A percentile compares a stretch with the other conserved stretches of the same genome.
Conservation (phyloP, 2,888 invertebrate species). For the Gasteruption jaculator region DNA sequence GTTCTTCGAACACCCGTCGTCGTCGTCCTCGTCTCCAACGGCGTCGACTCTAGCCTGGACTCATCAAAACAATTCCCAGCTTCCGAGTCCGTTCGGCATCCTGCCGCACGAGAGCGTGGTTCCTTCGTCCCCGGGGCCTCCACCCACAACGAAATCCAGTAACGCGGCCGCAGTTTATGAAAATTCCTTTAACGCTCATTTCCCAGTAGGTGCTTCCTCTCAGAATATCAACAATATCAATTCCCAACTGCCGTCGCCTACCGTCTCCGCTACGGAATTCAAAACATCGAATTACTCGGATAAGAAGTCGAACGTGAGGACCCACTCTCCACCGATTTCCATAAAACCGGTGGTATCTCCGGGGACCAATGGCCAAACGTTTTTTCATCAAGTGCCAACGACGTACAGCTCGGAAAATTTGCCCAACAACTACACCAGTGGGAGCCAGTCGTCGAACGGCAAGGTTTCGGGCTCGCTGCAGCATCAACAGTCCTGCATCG, state of each 20-base stretch:
- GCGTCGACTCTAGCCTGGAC: constrained; percentile 62
- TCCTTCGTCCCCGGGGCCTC: constrained; percentile 60
- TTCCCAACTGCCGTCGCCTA: constrained; percentile 59
- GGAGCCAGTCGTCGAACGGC: constrained; percentile 31
- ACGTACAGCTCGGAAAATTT: constrained; percentile 56
- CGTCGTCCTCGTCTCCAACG: constrained; percentile 53
- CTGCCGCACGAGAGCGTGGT: constrained; percentile 75
- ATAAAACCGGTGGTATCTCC: constrained; percentile 54
- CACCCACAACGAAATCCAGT: constrained; percentile 57
- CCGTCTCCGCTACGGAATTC: constrained; percentile 40
- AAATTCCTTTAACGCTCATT: constrained; percentile 66
- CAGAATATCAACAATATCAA: constrained; percentile 65
- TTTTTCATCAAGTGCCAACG: constrained; percentile 64
- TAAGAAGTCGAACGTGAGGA: constrained; percentile 53
- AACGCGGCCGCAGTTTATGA: constrained; percentile 63
- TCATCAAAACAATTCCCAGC: constrained; percentile 64
- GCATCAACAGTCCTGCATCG: constrained; percentile 70
- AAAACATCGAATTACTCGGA: constrained; percentile 36
- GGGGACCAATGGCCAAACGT: constrained; percentile 55
- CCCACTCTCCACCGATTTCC: constrained; percentile 53
- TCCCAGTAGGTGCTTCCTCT: constrained; percentile 63
- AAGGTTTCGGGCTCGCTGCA: constrained; percentile 53
- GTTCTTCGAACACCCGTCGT: constrained; percentile 65
- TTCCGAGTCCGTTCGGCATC: constrained; percentile 73
- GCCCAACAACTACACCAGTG: constrained; percentile 53